Percentiles rank a stretch among this genome's conserved stretches.
Evolutionary conservation across 2,888 invertebrate genomes (phyloP).

Genomic region (Electrophaes corylata): DNA sequence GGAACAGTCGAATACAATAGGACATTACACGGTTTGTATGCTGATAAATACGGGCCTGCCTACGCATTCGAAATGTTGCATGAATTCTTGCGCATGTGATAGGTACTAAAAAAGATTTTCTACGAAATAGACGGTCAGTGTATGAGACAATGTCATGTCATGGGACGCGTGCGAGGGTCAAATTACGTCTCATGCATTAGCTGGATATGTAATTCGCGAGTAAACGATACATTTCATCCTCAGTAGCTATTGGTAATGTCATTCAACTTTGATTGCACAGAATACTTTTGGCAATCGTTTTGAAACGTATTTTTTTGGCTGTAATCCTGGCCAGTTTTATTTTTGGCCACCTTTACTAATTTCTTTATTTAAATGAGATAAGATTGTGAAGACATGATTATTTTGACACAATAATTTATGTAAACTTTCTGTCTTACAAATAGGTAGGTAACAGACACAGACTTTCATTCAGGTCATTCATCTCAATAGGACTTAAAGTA

Average conservation of each 20-base stretch:
- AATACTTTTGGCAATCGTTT: conserved; percentile 9
- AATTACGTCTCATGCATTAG: conserved; percentile 43
- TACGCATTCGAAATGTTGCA: conserved; percentile 58
- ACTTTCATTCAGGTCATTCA: conserved; percentile 9
- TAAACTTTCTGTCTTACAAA: neutral
- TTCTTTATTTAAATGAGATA: neutral
- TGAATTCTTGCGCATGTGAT: conserved; percentile 53
- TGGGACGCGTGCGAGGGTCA: conserved; percentile 50
- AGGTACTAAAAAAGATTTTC: conserved; percentile 61
- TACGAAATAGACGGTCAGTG: conserved; percentile 57
- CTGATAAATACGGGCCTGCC: conserved; percentile 60
- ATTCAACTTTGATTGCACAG: conserved; percentile 41
- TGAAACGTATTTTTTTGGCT: neutral
- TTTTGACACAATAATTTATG: neutral
- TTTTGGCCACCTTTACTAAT: neutral
- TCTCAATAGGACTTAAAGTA: conserved; percentile 4
- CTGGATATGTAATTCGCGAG: conserved; percentile 30
- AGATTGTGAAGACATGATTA: too few species aligned
- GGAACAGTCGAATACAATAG: conserved; percentile 61
- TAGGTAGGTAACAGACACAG: neutral
- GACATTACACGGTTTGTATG: conserved; percentile 57
- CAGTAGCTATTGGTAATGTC: conserved; percentile 38
- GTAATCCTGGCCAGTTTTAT: neutral
- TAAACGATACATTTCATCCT: conserved; percentile 28
- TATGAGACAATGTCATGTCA: conserved; percentile 59